Conservation (phyloP, 2,113 vertebrate genomes). For the Sitta europaea region DNA sequence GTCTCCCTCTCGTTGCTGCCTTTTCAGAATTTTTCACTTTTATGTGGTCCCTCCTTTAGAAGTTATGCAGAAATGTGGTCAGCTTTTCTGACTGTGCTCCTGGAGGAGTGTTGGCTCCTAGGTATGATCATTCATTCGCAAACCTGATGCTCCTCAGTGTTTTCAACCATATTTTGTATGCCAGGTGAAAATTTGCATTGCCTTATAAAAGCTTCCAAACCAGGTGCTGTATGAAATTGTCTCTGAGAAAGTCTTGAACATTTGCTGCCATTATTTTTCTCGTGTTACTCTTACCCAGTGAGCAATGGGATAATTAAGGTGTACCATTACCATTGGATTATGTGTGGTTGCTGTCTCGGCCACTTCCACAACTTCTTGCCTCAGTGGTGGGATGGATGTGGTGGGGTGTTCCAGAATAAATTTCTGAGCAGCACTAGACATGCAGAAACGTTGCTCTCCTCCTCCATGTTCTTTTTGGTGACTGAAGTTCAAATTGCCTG, state of each 20-base stretch:
- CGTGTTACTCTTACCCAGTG: background rate
- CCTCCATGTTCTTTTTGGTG: background rate
- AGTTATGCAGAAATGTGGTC: background rate
- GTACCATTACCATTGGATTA: background rate
- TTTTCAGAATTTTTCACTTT: background rate
- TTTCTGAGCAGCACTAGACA: background rate
- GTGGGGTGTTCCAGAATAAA: background rate
- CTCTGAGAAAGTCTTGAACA: background rate
- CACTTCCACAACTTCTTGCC: background rate
- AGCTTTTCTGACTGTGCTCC: background rate
- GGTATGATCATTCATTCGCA: background rate
- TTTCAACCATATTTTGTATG: background rate
- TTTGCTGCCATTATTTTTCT: background rate
- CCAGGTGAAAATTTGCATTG: background rate
- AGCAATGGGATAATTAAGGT: background rate
- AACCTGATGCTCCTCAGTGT: background rate
- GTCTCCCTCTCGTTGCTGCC: background rate
- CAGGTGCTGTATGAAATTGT: background rate
- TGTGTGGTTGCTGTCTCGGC: background rate
- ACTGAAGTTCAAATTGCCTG: background rate
- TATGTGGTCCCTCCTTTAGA: background rate
- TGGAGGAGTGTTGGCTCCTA: background rate
- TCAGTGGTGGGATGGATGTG: background rate
- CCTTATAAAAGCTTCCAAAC: background rate
- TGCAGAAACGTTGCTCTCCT: background rate